Conservation (phyloP, 1,140 invertebrate genomes). For the Drosophila chauvacae region DNA sequence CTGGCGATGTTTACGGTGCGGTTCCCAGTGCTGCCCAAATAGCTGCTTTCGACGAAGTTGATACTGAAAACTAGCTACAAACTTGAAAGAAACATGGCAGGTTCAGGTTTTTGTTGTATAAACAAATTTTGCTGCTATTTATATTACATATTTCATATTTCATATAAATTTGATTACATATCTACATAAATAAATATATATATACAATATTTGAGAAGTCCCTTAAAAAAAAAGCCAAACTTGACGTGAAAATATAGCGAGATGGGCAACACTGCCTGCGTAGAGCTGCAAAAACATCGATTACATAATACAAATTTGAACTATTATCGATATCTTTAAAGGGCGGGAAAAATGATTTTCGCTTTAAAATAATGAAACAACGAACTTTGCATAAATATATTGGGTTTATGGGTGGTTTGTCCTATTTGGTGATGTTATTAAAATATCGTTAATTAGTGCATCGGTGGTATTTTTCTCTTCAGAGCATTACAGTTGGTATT, state of each 20-base stretch:
- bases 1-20: slow-evolving; percentile 28
- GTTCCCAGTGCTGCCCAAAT: neutral
- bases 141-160: neutral
- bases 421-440: no score
- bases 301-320: neutral
- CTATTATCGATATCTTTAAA: neutral
- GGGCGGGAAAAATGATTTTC: no score
- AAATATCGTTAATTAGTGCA: no score
- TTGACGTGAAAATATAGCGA: neutral
- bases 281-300: neutral
- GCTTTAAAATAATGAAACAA: no score
- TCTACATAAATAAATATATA: neutral
- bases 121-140: no score
- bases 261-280: no score
- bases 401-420: no score
- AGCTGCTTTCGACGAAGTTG: neutral
- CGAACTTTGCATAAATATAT: no score
- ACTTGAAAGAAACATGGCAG: neutral
- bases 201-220: neutral
- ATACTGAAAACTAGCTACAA: neutral
- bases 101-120: neutral
- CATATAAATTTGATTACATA: no score
- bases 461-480: slow-evolving; percentile 5
- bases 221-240: neutral
- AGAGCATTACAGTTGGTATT: neutral